These are phyloP conservation scores for Caenorhabditis doughertyi DNA, from an alignment of 2,888 invertebrate species.

Conservation along the genomic window DNA sequence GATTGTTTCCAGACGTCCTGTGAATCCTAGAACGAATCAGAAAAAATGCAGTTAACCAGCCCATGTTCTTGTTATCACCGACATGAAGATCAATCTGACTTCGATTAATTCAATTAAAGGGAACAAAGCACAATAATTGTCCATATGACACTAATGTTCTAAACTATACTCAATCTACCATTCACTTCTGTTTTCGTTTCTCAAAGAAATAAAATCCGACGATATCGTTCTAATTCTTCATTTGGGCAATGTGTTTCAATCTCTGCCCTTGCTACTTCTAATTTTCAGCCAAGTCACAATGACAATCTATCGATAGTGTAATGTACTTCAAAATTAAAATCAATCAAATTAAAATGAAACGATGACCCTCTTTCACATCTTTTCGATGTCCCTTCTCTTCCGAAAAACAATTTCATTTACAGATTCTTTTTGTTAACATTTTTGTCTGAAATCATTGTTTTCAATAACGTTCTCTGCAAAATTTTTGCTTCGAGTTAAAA, in stretches of 20 bases:
- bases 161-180: too few relatives aligned
- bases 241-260: not conserved
- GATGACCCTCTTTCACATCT: not conserved
- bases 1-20: too few relatives aligned
- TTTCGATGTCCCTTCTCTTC: not conserved
- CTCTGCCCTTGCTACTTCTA: not conserved
- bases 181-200: not conserved
- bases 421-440: not conserved
- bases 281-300: slow-evolving; percentile 16
- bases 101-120: too few relatives aligned
- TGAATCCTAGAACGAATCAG: too few relatives aligned
- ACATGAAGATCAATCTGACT: too few relatives aligned
- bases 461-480: not conserved
- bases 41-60: too few relatives aligned
- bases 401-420: slow-evolving; percentile 22
- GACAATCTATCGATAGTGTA: slow-evolving; percentile 9
- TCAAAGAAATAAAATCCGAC: not conserved
- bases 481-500: too few relatives aligned
- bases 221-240: not conserved
- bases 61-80: too few relatives aligned
- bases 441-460: too few relatives aligned
- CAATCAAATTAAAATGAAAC: slow-evolving; percentile 45
- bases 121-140: too few relatives aligned
- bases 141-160: too few relatives aligned
- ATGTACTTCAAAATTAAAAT: slow-evolving; percentile 24